Base-by-base conservation (phyloP, 1,140 invertebrate species). In the Agrypnia vestita region DNA sequence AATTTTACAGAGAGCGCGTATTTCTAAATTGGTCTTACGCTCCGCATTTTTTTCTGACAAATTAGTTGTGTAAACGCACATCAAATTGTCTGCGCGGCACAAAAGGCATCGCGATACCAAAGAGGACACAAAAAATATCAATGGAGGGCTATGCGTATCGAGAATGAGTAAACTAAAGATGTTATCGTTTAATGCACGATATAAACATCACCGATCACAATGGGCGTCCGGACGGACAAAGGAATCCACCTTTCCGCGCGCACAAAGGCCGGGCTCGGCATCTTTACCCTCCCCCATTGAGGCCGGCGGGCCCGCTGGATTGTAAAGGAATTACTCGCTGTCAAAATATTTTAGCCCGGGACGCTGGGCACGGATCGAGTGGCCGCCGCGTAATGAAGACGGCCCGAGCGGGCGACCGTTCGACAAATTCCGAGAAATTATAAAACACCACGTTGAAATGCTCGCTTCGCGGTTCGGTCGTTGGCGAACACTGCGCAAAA, bases 311-410 rank as follows among this genome's bases (percentile, higher is more conserved):
- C 56, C 75, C 49, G 74, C 64, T 71, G 80, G 80, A 51, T 80
- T 62, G 64, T 44, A 67, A 56, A 80, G 64, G 77, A 82, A 82
- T 82, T 80, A 67, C 81, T 78, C 55, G 15, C 81, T 82, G 81
- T 82, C 81, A 82, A 82, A 82, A 82, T 82, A 82, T 82, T 82
- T 82, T 82, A 82, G 74, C 62, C 59, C 13, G 61, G 35, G 17
- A 35, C 64, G 62, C 43, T 35, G 59, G 75, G 64, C 44, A 15
- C 46, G 75, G 55, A 67, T 76, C 47, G 75, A 76, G 75, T 76
- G 75, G 59, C 15, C 6, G 46, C 35, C n/a, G n/a, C n/a, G n/a
- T n/a, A n/a, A n/a, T n/a, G n/a, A n/a, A n/a, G n/a, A n/a, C n/a
- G n/a, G n/a, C n/a, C n/a, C n/a, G n/a, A n/a, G n/a, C n/a, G n/a